Evolutionary conservation across 2,797 vertebrate species (phyloP).

Genomic region (Hippopotamyrus pictus): DNA sequence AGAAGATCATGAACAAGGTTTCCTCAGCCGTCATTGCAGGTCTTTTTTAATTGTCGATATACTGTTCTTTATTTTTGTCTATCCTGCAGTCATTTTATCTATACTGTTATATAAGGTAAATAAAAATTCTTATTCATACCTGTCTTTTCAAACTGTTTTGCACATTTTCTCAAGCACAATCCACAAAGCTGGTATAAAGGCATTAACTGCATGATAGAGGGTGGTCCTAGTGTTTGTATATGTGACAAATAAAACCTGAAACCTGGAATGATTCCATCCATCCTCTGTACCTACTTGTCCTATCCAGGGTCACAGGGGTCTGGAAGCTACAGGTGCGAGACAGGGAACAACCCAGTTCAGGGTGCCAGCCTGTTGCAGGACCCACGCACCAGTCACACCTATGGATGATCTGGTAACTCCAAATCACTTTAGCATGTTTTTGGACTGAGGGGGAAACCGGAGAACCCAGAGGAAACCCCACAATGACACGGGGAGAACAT

Average conservation of each 20-base stretch:
- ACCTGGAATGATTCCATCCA: not conserved
- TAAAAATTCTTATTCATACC: not conserved
- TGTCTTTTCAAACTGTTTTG: not conserved
- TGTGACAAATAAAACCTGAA: not conserved
- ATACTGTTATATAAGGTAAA: not conserved
- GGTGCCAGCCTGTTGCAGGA: not conserved
- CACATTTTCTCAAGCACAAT: not conserved
- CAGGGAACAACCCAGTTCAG: not conserved
- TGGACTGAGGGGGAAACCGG: no score
- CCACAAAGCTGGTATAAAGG: no score
- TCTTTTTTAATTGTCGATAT: not conserved
- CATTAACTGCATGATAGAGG: not conserved
- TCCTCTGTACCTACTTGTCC: not conserved
- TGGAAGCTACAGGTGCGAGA: not conserved
- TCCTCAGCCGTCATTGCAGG: not conserved
- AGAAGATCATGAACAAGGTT: not conserved
- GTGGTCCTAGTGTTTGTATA: not conserved
- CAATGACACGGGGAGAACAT: not conserved
- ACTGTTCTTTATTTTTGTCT: not conserved
- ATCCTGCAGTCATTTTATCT: not conserved
- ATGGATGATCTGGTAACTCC: no score
- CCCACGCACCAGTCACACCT: not conserved
- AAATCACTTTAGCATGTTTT: no score
- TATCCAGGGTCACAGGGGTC: not conserved
- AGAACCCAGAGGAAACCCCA: not conserved